Conservation (phyloP, 2,888 invertebrate species). For the Clistopyga incitator region DNA sequence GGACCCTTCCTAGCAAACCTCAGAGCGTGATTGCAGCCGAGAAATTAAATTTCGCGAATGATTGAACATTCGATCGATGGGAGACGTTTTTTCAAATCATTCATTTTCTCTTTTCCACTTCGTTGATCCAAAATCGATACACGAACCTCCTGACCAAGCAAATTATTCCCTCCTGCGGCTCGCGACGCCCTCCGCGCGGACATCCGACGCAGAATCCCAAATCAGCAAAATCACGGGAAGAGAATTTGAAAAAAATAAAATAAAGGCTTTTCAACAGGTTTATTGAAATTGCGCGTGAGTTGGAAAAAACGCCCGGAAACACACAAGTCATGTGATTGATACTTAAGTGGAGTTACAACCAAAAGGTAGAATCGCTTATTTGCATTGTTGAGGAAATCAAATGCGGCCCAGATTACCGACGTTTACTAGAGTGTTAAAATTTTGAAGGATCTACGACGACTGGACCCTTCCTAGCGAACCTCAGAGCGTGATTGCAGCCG, state of each 20-base stretch:
- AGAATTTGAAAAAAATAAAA: background rate
- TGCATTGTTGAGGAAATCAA: too few relatives aligned
- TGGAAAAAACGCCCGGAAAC: background rate
- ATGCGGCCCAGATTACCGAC: too few relatives aligned
- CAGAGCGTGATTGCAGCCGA: conserved; percentile 28
- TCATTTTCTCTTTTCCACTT: conserved; percentile 7
- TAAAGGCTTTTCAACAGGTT: conserved; percentile 22
- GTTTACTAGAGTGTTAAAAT: too few relatives aligned
- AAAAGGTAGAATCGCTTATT: too few relatives aligned
- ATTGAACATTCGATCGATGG: conserved; percentile 25
- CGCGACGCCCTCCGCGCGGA: conserved; percentile 21
- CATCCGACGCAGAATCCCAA: background rate
- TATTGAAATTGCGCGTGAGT: conserved; percentile 43
- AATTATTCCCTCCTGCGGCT: background rate
- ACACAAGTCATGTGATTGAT: too few relatives aligned
- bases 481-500: conserved; percentile 24
- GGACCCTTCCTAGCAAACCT: conserved; percentile 31
- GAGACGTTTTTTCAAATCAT: background rate
- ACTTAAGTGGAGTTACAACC: too few relatives aligned
- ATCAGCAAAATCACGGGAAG: too few relatives aligned
- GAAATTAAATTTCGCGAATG: conserved; percentile 31
- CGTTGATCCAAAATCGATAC: conserved; percentile 22
- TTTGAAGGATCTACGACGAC: too few relatives aligned
- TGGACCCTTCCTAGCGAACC: conserved; percentile 30
- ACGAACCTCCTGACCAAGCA: background rate